These are phyloP conservation scores for Drosophila cardini DNA, from an alignment of 1,140 invertebrate species.

Conservation along the genomic window DNA sequence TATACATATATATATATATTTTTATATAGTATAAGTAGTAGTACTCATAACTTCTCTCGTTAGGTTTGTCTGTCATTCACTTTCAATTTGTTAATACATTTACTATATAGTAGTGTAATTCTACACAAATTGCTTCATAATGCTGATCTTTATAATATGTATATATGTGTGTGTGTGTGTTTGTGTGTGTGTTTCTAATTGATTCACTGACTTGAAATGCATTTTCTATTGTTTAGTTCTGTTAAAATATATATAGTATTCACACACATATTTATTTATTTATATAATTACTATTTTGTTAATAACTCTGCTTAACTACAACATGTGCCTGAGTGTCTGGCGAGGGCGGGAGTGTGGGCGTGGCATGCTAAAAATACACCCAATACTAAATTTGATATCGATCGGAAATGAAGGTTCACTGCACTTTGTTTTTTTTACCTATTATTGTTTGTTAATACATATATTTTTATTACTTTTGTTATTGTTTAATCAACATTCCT, in stretches of 20 bases:
- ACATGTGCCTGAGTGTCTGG: slow-evolving; percentile 42
- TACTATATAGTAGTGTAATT: slow-evolving; percentile 54
- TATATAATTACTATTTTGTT: slow-evolving; percentile 53
- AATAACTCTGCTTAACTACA: slow-evolving; percentile 69
- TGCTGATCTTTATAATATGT: slow-evolving; percentile 55
- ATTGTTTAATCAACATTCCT: background rate
- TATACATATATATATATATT: slow-evolving; percentile 49
- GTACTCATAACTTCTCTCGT: slow-evolving; percentile 25
- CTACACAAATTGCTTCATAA: slow-evolving; percentile 74
- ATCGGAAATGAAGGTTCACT: slow-evolving; percentile 21
- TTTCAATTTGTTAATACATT: slow-evolving; percentile 61
- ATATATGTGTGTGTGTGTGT: slow-evolving; percentile 18
- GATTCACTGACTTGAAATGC: slow-evolving; percentile 31
- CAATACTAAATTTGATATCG: slow-evolving; percentile 10
- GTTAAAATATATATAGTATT: slow-evolving; percentile 15
- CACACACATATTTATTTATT: slow-evolving; percentile 23
- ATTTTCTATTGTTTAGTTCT: slow-evolving; percentile 37
- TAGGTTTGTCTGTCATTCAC: slow-evolving; percentile 41
- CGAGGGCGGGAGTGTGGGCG: background rate
- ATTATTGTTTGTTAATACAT: background rate
- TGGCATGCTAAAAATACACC: slow-evolving; percentile 12
- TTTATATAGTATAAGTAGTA: slow-evolving; percentile 35
- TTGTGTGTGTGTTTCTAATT: background rate
- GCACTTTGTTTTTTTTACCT: background rate
- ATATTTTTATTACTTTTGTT: background rate